A percentile compares a stretch with the other conserved stretches of the same genome.
Evolutionary conservation across 2,888 invertebrate genomes (phyloP).

Genomic region (Caenorhabditis zanzibari): DNA sequence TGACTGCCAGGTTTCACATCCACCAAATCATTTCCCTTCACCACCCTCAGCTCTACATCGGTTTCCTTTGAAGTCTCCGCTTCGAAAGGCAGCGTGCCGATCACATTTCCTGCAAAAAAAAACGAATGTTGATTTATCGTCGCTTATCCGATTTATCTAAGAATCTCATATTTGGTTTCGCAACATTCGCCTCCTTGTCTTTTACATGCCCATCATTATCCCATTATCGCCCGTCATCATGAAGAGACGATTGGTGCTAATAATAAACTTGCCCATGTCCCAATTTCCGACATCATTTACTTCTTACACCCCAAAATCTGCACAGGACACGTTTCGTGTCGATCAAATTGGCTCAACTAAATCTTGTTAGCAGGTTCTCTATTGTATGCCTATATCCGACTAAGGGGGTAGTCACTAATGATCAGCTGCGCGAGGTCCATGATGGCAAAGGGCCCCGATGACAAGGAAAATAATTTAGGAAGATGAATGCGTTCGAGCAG

Average conservation of each 20-base stretch:
- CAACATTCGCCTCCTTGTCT: conserved; percentile 28
- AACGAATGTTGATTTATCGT: conserved; percentile 39
- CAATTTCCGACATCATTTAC: conserved; percentile 8
- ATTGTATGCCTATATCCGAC: conserved; percentile 61
- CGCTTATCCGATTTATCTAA: conserved; percentile 41
- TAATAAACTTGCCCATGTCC: conserved; percentile 56
- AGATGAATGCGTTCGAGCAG: conserved; percentile 56
- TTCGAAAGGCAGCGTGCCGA: conserved; percentile 66
- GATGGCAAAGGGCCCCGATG: conserved; percentile 12
- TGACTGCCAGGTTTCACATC: conserved; percentile 74
- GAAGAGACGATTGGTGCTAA: conserved; percentile 59
- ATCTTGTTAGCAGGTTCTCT: conserved; percentile 61
- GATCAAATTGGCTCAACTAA: conserved; percentile 69
- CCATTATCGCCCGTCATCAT: conserved; percentile 40
- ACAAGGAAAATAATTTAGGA: conserved; percentile 43
- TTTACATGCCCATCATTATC: conserved; percentile 33
- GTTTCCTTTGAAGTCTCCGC: conserved; percentile 68
- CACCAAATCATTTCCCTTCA: conserved; percentile 78
- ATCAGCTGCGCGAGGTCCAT: conserved; percentile 40
- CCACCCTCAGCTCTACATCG: conserved; percentile 73
- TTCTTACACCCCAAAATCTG: conserved; percentile 5
- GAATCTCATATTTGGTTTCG: conserved; percentile 46
- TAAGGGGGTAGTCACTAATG: conserved; percentile 50
- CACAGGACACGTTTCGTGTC: conserved; percentile 54
- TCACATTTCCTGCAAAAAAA: conserved; percentile 63